Evolutionary conservation across 2,888 invertebrate species (phyloP).

Genomic region (Argyresthia albistria): DNA sequence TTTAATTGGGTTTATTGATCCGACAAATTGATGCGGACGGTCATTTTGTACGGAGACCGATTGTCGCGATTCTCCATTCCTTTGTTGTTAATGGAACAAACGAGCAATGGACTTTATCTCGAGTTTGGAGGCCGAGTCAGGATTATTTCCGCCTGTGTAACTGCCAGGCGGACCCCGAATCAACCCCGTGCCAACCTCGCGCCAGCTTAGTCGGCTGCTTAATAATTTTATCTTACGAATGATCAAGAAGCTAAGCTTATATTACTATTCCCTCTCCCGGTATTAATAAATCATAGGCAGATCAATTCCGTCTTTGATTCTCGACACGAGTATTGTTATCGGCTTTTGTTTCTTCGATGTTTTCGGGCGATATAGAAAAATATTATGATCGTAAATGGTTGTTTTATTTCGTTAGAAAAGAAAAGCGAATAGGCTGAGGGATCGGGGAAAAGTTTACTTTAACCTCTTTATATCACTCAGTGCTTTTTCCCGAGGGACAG

Average conservation of each 20-base stretch:
- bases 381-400: conserved; percentile 11
- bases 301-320: not conserved
- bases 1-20: conserved; percentile 4
- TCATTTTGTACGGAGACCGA: not conserved
- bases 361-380: conserved; percentile 3
- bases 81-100: conserved; percentile 33
- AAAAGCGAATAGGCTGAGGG: conserved; percentile 6
- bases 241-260: not conserved
- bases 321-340: not conserved
- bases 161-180: too few species aligned
- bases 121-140: not conserved
- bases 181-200: not conserved
- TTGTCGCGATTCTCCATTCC: not conserved
- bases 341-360: not conserved
- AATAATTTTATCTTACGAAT: not conserved
- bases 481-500: conserved; percentile 21
- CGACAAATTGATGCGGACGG: not conserved
- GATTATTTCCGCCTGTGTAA: not conserved
- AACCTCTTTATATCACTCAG: conserved; percentile 30
- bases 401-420: not conserved
- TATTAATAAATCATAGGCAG: not conserved
- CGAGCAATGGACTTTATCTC: conserved; percentile 25
- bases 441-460: conserved; percentile 30
- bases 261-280: not conserved
- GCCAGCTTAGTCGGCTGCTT: not conserved